Base-by-base conservation (phyloP, 2,113 vertebrate species). In the Nothocercus nigrocapillus region DNA sequence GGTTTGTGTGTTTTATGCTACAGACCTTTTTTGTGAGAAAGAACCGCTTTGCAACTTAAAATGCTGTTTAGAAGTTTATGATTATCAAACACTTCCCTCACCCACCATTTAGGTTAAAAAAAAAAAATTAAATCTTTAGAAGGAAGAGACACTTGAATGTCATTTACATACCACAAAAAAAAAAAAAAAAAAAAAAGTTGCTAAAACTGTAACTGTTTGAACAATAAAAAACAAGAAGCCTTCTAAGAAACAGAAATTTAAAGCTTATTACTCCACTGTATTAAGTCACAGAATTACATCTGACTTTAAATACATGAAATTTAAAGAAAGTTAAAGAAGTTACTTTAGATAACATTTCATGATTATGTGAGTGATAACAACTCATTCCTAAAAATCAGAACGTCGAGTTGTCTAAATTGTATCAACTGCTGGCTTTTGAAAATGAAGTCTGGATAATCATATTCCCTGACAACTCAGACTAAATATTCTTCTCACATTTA, bases 21-120 rank as follows among this genome's bases (percentile, higher is more conserved):
- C 95, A 93, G 83, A 92, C 54, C 77, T 94, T 87, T 59, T 34
- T 68, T 95, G 80, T 72, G 82, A 94, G 80, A 47, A 25, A 75
- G 70, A 83, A 91, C 49, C 70, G 88, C 90, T 91, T 82, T 75
- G 4, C 36, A 88, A 51, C 73, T 73, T 93, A 67, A 96, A 95
- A 92, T 42, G 73, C 72, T 77, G 64, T 28, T 75, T 38, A 34
- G 66, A 74, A 42, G 61, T 25, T 5, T 5, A 1, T 19, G 13
- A 54, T 4, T 36, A 77, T 13, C 38, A 5, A 54, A 30, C 14
- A 0, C 59, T 38, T 94, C 85, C 67, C 67, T 45, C 89, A 82
- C 59, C 78, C 87, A 85, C 36, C 72, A 2, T 0, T 14, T 28
- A 3, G 49, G 49, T 19, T 12, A 64, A 69, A 90, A 38, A 62